Conservation (phyloP, 2,797 vertebrate genomes). For the Mionectes olivaceus region DNA sequence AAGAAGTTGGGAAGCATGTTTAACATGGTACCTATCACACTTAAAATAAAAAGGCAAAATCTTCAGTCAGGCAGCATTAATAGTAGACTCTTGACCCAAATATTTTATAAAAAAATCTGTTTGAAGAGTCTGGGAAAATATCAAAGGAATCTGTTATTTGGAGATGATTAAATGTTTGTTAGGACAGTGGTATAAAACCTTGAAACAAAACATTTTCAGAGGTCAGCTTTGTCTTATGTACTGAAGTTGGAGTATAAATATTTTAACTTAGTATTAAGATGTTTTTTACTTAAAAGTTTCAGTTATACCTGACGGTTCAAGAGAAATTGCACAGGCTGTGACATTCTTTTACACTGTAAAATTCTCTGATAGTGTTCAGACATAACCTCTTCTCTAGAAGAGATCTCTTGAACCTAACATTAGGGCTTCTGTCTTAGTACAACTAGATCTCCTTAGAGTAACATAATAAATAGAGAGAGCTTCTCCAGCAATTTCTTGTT, state of each 20-base stretch:
- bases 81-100: neutral
- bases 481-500: neutral
- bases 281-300: neutral
- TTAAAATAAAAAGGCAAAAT: slow-evolving; percentile 2
- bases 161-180: neutral
- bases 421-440: neutral
- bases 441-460: neutral
- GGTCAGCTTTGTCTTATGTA: neutral
- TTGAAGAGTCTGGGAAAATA: slow-evolving; percentile 5
- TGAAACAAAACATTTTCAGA: neutral
- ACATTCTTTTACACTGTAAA: neutral
- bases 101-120: neutral
- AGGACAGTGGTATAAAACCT: neutral
- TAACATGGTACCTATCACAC: neutral
- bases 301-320: neutral
- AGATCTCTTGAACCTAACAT: neutral
- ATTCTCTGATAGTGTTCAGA: neutral
- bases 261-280: neutral
- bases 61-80: neutral
- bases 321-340: neutral
- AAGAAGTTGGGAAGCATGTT: neutral
- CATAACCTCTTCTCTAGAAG: neutral
- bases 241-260: neutral
- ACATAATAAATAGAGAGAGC: neutral
- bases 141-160: neutral